Evolutionary conservation across 2,888 invertebrate species (phyloP).

Genomic region (Eilema caniola): DNA sequence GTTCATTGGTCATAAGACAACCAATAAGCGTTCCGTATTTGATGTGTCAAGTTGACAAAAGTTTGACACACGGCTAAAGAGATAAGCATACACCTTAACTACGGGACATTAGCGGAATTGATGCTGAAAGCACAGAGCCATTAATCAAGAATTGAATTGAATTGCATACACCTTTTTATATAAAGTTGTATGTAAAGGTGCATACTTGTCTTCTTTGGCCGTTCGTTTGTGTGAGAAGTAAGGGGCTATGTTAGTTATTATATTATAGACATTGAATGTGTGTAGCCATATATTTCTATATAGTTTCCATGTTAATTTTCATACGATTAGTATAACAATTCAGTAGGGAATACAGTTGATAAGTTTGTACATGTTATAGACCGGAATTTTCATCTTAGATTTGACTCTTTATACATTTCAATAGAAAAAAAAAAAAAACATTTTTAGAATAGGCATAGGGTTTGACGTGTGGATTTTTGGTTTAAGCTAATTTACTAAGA

Average conservation of each 20-base stretch:
- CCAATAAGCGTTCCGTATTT: background rate
- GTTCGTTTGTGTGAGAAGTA: background rate
- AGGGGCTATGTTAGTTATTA: background rate
- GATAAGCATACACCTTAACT: no score
- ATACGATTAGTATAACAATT: background rate
- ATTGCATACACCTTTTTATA: no score
- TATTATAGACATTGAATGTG: slow-evolving; percentile 13
- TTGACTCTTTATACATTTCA: no score
- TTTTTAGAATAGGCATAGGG: background rate
- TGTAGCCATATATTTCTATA: slow-evolving; percentile 8
- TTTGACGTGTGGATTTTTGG: background rate
- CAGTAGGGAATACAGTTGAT: background rate
- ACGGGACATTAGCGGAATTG: no score
- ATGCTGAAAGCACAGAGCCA: no score
- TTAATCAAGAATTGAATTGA: no score
- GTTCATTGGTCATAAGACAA: background rate
- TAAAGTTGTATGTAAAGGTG: no score
- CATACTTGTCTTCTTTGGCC: no score
- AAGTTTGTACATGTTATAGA: background rate
- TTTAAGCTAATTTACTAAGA: background rate
- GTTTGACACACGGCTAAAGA: background rate
- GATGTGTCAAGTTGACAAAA: background rate
- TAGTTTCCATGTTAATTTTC: slow-evolving; percentile 11
- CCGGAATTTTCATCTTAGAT: background rate
- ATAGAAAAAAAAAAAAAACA: no score